Conservation (phyloP, 2,888 invertebrate genomes). For the Agrotis segetum region DNA sequence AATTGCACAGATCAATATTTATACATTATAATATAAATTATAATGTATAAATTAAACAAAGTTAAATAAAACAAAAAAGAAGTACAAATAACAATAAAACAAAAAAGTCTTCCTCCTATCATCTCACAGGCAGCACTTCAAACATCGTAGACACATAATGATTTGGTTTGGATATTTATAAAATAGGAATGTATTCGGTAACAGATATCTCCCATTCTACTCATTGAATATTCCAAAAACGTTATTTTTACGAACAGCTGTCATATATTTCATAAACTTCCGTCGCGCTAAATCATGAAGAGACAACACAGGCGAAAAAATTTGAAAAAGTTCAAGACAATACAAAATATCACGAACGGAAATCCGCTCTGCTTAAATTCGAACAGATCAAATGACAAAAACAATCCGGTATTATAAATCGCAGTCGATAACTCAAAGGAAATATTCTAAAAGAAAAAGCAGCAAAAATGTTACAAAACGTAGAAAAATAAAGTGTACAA, state of each 20-base stretch:
- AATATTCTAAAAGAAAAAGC: conserved; percentile 43
- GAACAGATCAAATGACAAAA: conserved; percentile 56
- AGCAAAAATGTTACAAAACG: conserved; percentile 39
- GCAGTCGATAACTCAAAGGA: conserved; percentile 55
- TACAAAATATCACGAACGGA: conserved; percentile 40
- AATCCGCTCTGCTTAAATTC: conserved; percentile 40
- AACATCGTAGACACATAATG: too few relatives aligned
- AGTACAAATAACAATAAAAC: too few relatives aligned
- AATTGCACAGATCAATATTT: too few relatives aligned
- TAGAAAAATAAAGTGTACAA: conserved; percentile 39
- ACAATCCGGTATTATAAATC: conserved; percentile 58
- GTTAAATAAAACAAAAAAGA: too few relatives aligned
- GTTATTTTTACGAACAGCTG: conserved; percentile 27
- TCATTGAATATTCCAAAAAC: conserved; percentile 1
- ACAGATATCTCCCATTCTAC: neutral
- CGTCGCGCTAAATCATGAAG: conserved; percentile 18
- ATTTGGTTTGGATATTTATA: neutral
- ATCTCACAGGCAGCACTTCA: too few relatives aligned
- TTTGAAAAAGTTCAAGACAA: conserved; percentile 39
- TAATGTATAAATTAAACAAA: too few relatives aligned
- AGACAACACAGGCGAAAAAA: conserved; percentile 18
- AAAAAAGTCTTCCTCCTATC: too few relatives aligned
- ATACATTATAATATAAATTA: too few relatives aligned
- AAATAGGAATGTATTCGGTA: neutral
- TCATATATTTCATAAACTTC: conserved; percentile 13